Evolutionary conservation across 2,797 vertebrate species (phyloP), one percentile per base, ranked within the genome.

Genomic region (Periophthalmus magnuspinnatus): DNA sequence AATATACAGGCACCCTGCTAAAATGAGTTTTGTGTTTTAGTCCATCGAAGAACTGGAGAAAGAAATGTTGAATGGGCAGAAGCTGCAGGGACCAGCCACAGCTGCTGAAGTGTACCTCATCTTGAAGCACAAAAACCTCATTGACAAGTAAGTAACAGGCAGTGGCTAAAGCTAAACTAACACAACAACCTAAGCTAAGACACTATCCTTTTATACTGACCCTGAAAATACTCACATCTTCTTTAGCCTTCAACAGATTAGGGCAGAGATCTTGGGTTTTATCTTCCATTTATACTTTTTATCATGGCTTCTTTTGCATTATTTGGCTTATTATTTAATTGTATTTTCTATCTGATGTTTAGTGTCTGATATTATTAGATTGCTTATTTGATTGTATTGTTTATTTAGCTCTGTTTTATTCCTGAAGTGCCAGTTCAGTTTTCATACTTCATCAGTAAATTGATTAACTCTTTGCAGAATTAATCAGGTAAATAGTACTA

Each of bases 51-150:
- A 97, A 79, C 90, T 99, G 87, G 97, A 99, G 88, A 95, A 95
- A 74, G 97, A 99, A 85, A 94, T 99, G 95, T 85, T 99, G 82
- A 97, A 98, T 0, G 97, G 98, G 61, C 97, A 99, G 93, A 99
- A 98, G 90, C 94, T 99, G 63, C 97, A 99, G 89, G 97, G 98
- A 84, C 97, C 95, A 48, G 94, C 91, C 6, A 99, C 97, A 0
- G 95, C 98, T 32, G 94, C 94, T 2, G 96, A 98, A 82, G 93
- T 99, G 28, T 84, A 97, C 73, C 89, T 83, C 76, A 97, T 99
- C 87, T 95, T 99, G 24, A 91, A 95, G 71, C 91, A 87, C 89
- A 98, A 97, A 90, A 93, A 95, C 8, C n/a, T 91, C 0, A 75
- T 93, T 38, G 94, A 97, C 75, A 97, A 96, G 98, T 99, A 90